A percentile compares a stretch with the other conserved stretches of the same genome.
phyloP scores from a whole-genome alignment of 1,140 invertebrate genomes.

The Brachionus asplanchnoidis region DNA sequence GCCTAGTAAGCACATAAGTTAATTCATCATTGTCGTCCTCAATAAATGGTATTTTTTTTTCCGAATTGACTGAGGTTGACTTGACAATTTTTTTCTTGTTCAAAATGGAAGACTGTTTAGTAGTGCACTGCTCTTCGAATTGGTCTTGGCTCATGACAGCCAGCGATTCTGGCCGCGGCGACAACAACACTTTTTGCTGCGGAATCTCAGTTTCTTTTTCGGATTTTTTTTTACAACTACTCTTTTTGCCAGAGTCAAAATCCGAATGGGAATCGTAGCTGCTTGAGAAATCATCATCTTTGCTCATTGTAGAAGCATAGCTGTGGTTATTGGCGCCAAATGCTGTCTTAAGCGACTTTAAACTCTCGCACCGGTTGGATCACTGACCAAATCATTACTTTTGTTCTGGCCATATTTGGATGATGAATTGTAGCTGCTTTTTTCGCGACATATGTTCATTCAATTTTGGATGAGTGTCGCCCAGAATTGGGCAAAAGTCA shows the following conservation, averaged over 20 bases:
- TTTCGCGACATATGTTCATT: background rate
- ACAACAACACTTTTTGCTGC: background rate
- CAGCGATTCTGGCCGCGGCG: constrained; percentile 10
- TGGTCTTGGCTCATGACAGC: constrained; percentile 8
- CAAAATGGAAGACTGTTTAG: background rate
- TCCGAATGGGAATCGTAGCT: constrained; percentile 39
- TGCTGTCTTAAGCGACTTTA: background rate
- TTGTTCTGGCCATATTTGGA: background rate
- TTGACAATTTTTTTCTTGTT: background rate
- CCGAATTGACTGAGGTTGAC: background rate
- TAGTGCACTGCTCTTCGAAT: constrained; percentile 1
- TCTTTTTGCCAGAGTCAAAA: background rate
- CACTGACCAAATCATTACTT: background rate
- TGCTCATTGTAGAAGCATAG: constrained; percentile 14
- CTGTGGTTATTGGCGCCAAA: background rate
- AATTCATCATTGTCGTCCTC: constrained; percentile 21
- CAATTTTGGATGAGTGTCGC: background rate
- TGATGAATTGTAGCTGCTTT: constrained; percentile 4
- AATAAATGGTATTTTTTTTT: constrained; percentile 29
- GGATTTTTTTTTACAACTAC: background rate
- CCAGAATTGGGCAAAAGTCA: too few species aligned
- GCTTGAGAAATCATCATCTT: constrained; percentile 31
- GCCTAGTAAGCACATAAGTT: constrained; percentile 24
- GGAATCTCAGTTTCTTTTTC: background rate
- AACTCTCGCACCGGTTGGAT: background rate